Evolutionary conservation across 2,888 invertebrate species (phyloP), one percentile per base, ranked within the genome.

Genomic region (Dryadula phaetusa): DNA sequence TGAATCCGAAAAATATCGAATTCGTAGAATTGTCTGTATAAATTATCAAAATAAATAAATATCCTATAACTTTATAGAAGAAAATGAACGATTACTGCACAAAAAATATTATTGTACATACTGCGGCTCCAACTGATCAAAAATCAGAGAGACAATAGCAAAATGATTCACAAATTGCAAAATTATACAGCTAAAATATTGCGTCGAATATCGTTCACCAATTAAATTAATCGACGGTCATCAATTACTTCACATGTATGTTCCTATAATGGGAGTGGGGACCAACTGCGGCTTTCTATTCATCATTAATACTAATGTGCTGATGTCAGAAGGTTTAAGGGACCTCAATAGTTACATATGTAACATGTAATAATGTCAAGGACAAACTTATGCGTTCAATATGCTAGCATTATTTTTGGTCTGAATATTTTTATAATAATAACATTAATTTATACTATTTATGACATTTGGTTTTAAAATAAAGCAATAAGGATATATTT

Each of bases 191-290:
- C 49, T 60, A 70, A 74, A 68, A 70, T 70, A 72, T 74, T 68
- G 69, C 68, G 62, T 71, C 68, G 73, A 71, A 70, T 75, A 72
- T 75, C 73, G 71, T 70, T 67, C 73, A 73, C 72, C 74, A 70
- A 75, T 76, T 75, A 70, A 71, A 58, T 72, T 74, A 73, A 76
- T 74, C 72, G 74, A 71, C 66, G 62, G 61, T 70, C 68, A 70
- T 72, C 73, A 71, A 72, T 74, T 67, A 67, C 63, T 62, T 63
- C 40, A 40, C 42, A 49, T 40, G 16, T 52, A 25, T 22, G 62
- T 49, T 64, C 32, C 61, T 37, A 37, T 60, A 53, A 49, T 47
- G 65, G 52, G 61, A 56, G 62, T 68, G 54, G 56, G 64, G 54
- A 34, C 62, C 64, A 60, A 66, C 66, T 66, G 70, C 67, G 64